Evolutionary conservation across 2,113 vertebrate genomes (phyloP), one percentile per base, ranked within the genome.

Genomic region (Phyllopteryx taeniolatus): DNA sequence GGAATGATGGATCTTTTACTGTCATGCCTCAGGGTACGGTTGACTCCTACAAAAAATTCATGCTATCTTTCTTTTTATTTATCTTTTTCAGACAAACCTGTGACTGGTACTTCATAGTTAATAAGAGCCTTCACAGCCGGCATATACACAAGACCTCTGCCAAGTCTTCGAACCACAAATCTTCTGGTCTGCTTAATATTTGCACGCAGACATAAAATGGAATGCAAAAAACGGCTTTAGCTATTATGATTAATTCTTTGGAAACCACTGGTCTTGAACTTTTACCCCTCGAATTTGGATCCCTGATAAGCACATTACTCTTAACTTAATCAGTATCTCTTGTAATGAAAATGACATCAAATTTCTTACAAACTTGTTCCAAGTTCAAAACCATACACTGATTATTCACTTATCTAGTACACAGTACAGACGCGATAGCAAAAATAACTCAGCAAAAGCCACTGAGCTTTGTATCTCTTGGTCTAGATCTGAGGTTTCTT

Each of bases 51-150:
- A 31, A 47, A 44, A 47, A 66, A 31, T 47, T 31, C 22, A 15
- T 31, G 64, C n/a, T 15, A 14, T 66, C 7, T 31, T 66, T 66
- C 64, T 17, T 66, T 27, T 46, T 27, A 44, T n/a, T 33, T 61
- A 61, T 61, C 31, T 35, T 19, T 61, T 61, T 35, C 33, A 61
- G 33, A 17, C 67, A 60, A 78, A 64, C 14, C 49, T 47, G 43
- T 31, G 14, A 13, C 71, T 70, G 73, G 54, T 75, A 73, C 47
- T 47, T 47, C 59, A 35, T 35, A 17, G 59, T 61, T 61, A 35
- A 15, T 7, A 3, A 61, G 14, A 35, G 59, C 15, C 27, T 35
- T 35, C 35, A 63, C 59, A 61, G 59, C 14, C 31, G 31, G 27
- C 10, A 43, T 14, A 47, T 14, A 47, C 42, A 22, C 43, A 15